phyloP scores from a whole-genome alignment of 1,140 invertebrate species.

The Monochamus saltuarius region DNA sequence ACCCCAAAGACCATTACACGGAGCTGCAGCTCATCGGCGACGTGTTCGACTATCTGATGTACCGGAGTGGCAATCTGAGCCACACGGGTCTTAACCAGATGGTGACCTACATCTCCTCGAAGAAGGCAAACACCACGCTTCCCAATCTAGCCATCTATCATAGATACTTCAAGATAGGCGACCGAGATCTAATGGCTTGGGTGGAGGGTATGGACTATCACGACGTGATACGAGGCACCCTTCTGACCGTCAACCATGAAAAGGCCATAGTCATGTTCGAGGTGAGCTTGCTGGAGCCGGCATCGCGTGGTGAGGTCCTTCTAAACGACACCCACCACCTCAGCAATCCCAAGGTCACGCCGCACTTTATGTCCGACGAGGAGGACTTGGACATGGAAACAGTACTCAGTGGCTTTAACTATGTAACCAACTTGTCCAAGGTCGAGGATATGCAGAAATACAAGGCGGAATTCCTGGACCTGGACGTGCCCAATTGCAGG shows the following conservation, averaged over 20 bases:
- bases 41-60: conserved; percentile 33
- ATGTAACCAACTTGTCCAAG: conserved; percentile 38
- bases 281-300: conserved; percentile 71
- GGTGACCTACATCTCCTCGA: conserved; percentile 27
- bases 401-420: conserved; percentile 43
- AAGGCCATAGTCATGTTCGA: conserved; percentile 42
- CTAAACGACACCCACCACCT: conserved; percentile 61
- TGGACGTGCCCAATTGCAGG: conserved; percentile 64
- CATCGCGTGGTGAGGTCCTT: conserved; percentile 60
- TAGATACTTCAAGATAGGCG: conserved; percentile 31
- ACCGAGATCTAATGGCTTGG: conserved; percentile 24
- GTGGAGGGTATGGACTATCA: conserved; percentile 20
- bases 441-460: conserved; percentile 47
- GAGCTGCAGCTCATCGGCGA: conserved; percentile 30
- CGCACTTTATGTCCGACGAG: conserved; percentile 61
- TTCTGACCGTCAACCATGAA: conserved; percentile 22
- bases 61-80: conserved; percentile 27
- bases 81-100: conserved; percentile 31
- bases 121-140: conserved; percentile 5
- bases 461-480: conserved; percentile 61
- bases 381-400: conserved; percentile 46
- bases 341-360: conserved; percentile 62
- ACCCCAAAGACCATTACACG: conserved; percentile 18
- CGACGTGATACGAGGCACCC: conserved; percentile 10
- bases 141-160: conserved; percentile 32